Base-by-base conservation (phyloP, 2,113 vertebrate species). In the Notiomystis cincta region DNA sequence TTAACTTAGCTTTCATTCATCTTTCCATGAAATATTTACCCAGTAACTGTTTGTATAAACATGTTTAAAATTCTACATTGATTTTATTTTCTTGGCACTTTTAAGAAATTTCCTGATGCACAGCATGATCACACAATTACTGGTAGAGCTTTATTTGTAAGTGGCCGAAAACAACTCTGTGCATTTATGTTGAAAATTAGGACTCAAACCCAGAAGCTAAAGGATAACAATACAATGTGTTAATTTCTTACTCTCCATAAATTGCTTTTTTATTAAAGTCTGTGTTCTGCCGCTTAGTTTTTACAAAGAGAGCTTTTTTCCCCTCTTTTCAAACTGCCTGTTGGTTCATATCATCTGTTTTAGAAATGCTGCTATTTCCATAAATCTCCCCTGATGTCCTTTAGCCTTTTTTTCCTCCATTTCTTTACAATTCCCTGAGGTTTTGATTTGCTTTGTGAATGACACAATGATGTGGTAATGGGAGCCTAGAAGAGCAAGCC, bases 181-280 rank as follows among this genome's bases (percentile, higher is more conserved):
- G 48, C 69, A 45, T 94, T 95, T 95, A 69, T 85, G 82, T 80
- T 93, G 79, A 93, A 80, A 90, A 95, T 93, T 54, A 93, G 50
- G 62, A 82, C 66, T 90, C 62, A 86, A 72, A 82, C 42, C n/a
- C 65, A 82, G 84, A 95, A 88, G 70, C 78, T 87, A 50, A 80
- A 93, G 84, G 50, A 61, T 93, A 80, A 69, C 82, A 93, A 65
- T 72, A 42, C 1, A 1, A 81, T 57, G 78, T 79, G 65, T 91
- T 94, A 53, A 91, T 91, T 93, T 93, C 75, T 89, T 94, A 70
- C 42, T 77, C 50, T 79, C 42, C 27, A 7, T 93, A 87, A 96
- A 72, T 79, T 76, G 58, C 37, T 89, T 57, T 35, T 85, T 92
- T 93, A 72, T 90, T 47, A 58, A 93, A 90, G 61, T 82, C 62